Evolutionary conservation across 2,797 vertebrate species (phyloP).

Genomic region (Pseudocheirus occidentalis): DNA sequence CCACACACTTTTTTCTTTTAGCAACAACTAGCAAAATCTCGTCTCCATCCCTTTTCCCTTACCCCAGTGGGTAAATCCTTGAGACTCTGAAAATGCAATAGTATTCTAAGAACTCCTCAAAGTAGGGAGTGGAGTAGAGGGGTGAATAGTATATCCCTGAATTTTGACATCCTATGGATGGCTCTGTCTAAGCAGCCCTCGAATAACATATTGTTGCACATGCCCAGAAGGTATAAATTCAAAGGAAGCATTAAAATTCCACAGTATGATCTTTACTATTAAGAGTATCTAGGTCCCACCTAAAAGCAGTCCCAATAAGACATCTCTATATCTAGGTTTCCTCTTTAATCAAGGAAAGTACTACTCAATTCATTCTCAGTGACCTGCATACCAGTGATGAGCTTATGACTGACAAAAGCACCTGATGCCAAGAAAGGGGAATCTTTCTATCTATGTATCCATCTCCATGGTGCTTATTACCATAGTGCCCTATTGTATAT

Average conservation of each 20-base stretch:
- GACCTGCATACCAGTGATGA: conserved; percentile 8
- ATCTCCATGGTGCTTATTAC: not conserved
- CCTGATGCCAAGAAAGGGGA: not conserved
- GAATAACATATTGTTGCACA: not conserved
- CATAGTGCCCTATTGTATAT: not conserved
- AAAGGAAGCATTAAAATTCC: not conserved
- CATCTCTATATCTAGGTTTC: not conserved
- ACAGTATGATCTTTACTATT: not conserved
- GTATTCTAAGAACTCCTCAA: not conserved
- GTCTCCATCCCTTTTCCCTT: not conserved
- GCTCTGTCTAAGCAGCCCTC: not conserved
- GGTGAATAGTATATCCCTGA: not conserved
- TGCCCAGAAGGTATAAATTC: conserved; percentile 13
- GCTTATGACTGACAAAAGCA: not conserved
- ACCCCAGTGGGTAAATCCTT: not conserved
- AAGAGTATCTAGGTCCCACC: not conserved
- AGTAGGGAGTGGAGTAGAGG: not conserved
- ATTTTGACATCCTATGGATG: not conserved
- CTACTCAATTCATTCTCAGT: not conserved
- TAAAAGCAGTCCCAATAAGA: not conserved
- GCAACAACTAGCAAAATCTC: not conserved
- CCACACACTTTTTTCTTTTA: not conserved
- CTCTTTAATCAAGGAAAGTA: not conserved
- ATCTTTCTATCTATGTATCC: not conserved
- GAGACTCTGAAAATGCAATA: not conserved